Percentiles rank a stretch among this genome's conserved stretches.
phyloP scores from a whole-genome alignment of 2,888 invertebrate species.

The Epinotia nisella region DNA sequence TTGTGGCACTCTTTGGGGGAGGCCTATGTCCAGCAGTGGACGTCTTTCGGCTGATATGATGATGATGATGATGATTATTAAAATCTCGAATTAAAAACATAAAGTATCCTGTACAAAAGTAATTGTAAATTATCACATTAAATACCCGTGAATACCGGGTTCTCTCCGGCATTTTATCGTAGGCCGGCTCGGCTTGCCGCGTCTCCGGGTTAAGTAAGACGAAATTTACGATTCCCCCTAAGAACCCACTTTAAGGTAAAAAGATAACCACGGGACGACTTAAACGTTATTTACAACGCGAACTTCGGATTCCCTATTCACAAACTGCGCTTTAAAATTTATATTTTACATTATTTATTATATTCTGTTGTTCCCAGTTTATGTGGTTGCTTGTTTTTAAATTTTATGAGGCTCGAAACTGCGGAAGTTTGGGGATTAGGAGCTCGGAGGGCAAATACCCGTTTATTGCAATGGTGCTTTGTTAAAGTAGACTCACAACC shows the following conservation, averaged over 20 bases:
- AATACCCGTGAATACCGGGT: conserved; percentile 9
- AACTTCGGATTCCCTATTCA: conserved; percentile 65
- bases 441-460: neutral
- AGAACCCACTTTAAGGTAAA: conserved; percentile 62
- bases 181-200: neutral
- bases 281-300: conserved; percentile 65
- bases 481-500: neutral
- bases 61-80: no score
- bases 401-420: conserved; percentile 49
- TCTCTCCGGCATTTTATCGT: conserved; percentile 1
- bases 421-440: conserved; percentile 38
- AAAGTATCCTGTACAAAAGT: no score
- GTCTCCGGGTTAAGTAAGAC: conserved; percentile 52
- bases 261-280: conserved; percentile 71
- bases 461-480: conserved; percentile 28
- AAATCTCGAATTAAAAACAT: no score
- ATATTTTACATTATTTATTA: conserved; percentile 54
- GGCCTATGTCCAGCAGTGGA: no score
- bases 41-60: no score
- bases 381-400: conserved; percentile 53
- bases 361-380: conserved; percentile 58
- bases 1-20: no score
- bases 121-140: neutral
- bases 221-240: conserved; percentile 67
- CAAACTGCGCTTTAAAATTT: conserved; percentile 63